Conservation (phyloP, 2,113 vertebrate genomes). For the Platysternon megacephalum region DNA sequence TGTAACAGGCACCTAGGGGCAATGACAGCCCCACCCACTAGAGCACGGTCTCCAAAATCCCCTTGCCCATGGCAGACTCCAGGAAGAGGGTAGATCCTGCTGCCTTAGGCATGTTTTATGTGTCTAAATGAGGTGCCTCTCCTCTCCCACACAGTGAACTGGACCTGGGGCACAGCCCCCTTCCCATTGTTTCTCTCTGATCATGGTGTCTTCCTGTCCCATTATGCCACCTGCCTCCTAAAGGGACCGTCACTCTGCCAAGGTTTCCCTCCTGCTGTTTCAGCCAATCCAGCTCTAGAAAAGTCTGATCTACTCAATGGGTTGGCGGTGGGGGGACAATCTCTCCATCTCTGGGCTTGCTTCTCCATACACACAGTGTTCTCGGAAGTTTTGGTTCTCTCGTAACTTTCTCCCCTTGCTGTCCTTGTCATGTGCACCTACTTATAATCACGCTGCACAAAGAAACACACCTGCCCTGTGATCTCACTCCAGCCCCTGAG, state of each 20-base stretch:
- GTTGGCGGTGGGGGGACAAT: background rate
- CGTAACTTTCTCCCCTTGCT: slow-evolving; percentile 27
- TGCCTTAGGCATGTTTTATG: background rate
- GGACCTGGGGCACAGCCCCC: too few relatives aligned
- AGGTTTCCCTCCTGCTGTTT: too few relatives aligned
- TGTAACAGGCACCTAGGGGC: background rate
- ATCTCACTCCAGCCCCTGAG: slow-evolving; percentile 54
- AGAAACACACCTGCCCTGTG: slow-evolving; percentile 58
- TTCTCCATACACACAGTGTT: slow-evolving; percentile 18
- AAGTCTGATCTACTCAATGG: background rate
- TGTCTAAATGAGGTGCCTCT: background rate
- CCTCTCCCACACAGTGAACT: too few relatives aligned
- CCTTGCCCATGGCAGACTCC: background rate
- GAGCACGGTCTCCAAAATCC: background rate
- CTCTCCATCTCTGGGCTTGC: background rate
- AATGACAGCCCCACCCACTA: rapidly evolving
- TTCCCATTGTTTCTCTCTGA: too few relatives aligned
- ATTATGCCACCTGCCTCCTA: too few relatives aligned
- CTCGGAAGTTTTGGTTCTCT: background rate
- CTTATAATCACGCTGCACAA: slow-evolving; percentile 52
- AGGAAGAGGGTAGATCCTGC: background rate
- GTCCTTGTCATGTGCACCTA: slow-evolving; percentile 59
- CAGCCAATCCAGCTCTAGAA: too few relatives aligned
- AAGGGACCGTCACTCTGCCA: too few relatives aligned
- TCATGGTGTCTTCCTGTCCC: too few relatives aligned